These are phyloP conservation scores for Patella pellucida DNA, from an alignment of 2,888 invertebrate genomes.

Conservation along the genomic window DNA sequence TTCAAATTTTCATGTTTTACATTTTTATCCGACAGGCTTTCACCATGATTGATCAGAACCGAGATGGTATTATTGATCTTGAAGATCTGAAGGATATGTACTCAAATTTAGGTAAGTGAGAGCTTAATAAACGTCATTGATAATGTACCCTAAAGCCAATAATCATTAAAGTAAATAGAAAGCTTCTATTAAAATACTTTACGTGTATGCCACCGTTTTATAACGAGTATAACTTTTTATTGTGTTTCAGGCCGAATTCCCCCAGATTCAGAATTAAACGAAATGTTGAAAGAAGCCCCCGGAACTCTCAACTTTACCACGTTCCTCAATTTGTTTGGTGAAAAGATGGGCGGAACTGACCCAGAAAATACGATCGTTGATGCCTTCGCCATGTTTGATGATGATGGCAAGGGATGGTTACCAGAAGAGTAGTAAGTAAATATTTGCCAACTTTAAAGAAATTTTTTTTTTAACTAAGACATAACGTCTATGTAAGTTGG, in stretches of 20 bases:
- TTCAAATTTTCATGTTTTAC: no score
- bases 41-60: conserved; percentile 74
- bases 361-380: conserved; percentile 72
- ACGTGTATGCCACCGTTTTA: no score
- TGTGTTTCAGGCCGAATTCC: conserved; percentile 54
- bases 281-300: conserved; percentile 68
- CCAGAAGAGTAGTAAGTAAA: conserved; percentile 72
- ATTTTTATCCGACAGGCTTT: conserved; percentile 67
- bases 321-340: conserved; percentile 70
- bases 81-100: conserved; percentile 73
- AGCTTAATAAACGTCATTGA: no score
- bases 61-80: conserved; percentile 73
- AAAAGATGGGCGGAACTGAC: conserved; percentile 71
- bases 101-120: conserved; percentile 71
- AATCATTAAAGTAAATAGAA: no score
- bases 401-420: conserved; percentile 69
- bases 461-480: no score
- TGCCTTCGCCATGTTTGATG: conserved; percentile 74
- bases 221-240: no score
- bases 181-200: no score
- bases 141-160: no score
- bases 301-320: conserved; percentile 69
- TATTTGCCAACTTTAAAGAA: not conserved
- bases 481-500: no score
- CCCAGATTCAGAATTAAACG: conserved; percentile 58